These are phyloP conservation scores for Philotrypesis tridentata DNA, from an alignment of 1,140 invertebrate genomes.

Conservation along the genomic window DNA sequence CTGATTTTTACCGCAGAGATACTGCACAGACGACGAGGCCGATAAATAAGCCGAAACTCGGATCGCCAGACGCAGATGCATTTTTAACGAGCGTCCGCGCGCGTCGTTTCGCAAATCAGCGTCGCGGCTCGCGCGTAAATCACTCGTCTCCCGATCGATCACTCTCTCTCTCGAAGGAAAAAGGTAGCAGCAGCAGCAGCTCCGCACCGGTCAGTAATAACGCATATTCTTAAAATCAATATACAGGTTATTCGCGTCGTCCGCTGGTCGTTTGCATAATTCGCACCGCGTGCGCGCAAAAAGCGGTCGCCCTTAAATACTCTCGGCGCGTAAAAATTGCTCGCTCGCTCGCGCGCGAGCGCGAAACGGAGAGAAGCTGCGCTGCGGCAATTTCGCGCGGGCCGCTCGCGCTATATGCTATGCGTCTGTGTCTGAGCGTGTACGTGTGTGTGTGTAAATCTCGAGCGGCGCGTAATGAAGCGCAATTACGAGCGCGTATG, in stretches of 20 bases:
- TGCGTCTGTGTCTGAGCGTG: no score
- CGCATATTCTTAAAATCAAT: not conserved
- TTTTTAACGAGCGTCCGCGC: not conserved
- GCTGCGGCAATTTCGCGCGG: constrained; percentile 4
- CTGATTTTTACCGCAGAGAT: no score
- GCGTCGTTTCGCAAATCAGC: no score
- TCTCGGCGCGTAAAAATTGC: not conserved
- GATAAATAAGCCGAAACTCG: not conserved
- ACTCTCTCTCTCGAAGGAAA: not conserved
- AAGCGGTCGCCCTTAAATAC: not conserved
- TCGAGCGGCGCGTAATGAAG: constrained; percentile 29
- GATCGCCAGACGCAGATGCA: not conserved
- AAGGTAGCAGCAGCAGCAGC: no score
- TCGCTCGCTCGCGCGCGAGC: not conserved
- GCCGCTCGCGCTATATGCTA: no score
- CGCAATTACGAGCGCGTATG: constrained; percentile 12
- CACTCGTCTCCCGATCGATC: not conserved
- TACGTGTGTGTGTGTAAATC: constrained; percentile 40
- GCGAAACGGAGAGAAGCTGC: not conserved
- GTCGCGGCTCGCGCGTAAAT: constrained; percentile 1
- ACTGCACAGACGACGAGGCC: not conserved
- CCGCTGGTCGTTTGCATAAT: not conserved
- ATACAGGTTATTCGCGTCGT: not conserved
- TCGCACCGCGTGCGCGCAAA: not conserved
- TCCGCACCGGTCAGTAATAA: no score